Evolutionary conservation across 2,113 vertebrate species (phyloP).

Genomic region (Amazona guildingii): DNA sequence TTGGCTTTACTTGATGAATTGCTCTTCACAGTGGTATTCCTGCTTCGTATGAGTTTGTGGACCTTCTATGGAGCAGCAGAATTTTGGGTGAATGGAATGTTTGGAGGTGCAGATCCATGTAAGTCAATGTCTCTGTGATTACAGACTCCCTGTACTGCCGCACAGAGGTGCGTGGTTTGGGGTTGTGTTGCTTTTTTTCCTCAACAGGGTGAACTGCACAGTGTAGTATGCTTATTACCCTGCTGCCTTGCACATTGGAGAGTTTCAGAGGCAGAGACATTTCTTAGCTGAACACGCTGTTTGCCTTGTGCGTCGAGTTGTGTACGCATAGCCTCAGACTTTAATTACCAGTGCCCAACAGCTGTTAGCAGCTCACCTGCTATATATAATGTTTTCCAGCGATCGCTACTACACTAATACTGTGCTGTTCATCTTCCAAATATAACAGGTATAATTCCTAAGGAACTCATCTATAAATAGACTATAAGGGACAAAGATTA

Average conservation of each 20-base stretch:
- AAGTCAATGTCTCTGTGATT: not conserved
- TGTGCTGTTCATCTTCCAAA: not conserved
- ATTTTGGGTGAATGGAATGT: not conserved
- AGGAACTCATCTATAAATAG: constrained; percentile 42
- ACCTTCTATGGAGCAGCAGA: not conserved
- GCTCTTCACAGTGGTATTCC: not conserved
- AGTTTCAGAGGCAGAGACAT: not conserved
- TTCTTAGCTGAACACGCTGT: not conserved
- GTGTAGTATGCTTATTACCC: not conserved
- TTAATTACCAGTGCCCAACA: not conserved
- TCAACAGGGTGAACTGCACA: not conserved
- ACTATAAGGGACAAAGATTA: not conserved
- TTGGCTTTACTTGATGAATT: not conserved
- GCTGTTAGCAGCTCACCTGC: not conserved
- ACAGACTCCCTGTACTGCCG: not conserved
- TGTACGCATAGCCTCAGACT: not conserved
- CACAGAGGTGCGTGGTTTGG: not conserved
- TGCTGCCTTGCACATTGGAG: not conserved
- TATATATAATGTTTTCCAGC: not conserved
- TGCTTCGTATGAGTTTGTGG: not conserved
- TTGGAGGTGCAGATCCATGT: not conserved
- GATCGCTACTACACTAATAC: not conserved
- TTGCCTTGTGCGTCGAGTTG: not conserved
- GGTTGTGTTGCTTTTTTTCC: not conserved
- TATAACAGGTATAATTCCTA: not conserved